Conservation (phyloP, 2,113 vertebrate species). For the Nothobranchius furzeri region DNA sequence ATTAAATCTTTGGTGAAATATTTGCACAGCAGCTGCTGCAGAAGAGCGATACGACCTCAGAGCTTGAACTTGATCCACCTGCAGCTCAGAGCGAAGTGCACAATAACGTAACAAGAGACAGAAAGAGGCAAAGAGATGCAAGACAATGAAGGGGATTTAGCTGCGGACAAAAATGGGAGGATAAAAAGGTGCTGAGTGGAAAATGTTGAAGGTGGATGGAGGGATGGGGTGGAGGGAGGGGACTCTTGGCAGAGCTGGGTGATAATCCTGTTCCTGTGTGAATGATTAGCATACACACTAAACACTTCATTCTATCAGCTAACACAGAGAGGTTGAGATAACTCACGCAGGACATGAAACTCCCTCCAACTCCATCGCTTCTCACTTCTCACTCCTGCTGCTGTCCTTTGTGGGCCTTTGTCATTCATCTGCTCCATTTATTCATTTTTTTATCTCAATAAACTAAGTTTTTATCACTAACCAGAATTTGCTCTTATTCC, state of each 20-base stretch:
- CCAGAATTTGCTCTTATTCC: too few species aligned
- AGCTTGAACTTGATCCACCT: conserved; percentile 47
- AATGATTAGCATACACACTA: conserved; percentile 76
- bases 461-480: too few species aligned
- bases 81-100: background rate
- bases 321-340: conserved; percentile 74
- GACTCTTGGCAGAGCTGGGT: conserved; percentile 57
- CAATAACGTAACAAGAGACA: background rate
- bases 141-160: background rate
- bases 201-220: conserved; percentile 41
- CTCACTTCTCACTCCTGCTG: conserved; percentile 19
- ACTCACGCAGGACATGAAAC: conserved; percentile 42
- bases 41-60: conserved; percentile 64
- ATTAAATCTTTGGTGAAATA: conserved; percentile 71
- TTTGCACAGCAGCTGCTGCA: conserved; percentile 69
- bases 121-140: background rate
- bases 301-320: conserved; percentile 74
- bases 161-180: background rate
- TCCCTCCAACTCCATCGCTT: conserved; percentile 38
- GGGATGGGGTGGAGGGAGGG: conserved; percentile 41
- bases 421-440: background rate
- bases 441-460: too few species aligned
- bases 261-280: conserved; percentile 69
- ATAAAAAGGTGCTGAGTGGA: conserved; percentile 17
- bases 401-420: conserved; percentile 13